These are phyloP conservation scores for Hipposideros armiger DNA, from an alignment of 2,113 vertebrate genomes.

Conservation along the genomic window DNA sequence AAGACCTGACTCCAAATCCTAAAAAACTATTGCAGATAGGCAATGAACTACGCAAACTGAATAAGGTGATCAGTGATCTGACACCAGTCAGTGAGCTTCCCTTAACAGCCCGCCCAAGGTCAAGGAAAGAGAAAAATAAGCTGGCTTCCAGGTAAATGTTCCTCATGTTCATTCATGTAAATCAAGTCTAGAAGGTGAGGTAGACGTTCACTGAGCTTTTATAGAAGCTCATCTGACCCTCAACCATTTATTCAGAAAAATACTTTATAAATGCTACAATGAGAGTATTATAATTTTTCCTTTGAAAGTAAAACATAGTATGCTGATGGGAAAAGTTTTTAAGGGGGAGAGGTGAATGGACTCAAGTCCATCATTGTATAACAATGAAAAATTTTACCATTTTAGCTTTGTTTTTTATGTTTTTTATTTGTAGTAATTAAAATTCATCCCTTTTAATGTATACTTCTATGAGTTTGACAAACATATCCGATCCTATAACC, in stretches of 20 bases:
- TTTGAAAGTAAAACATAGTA: constrained; percentile 51
- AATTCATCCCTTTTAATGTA: constrained; percentile 17
- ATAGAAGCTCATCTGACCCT: neutral
- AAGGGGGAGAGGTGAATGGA: neutral
- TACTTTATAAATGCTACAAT: constrained; percentile 26
- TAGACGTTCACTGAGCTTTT: constrained; percentile 8
- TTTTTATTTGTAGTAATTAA: constrained; percentile 44
- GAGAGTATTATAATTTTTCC: constrained; percentile 41
- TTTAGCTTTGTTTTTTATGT: constrained; percentile 29
- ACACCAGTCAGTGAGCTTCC: constrained; percentile 98
- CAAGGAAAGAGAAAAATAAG: constrained; percentile 99
- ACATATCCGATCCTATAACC: neutral
- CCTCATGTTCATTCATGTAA: neutral
- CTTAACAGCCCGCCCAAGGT: constrained; percentile 95
- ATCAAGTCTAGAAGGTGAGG: neutral
- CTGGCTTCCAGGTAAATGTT: constrained; percentile 95
- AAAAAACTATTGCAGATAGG: constrained; percentile 98
- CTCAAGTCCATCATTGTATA: neutral
- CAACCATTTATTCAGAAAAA: constrained; percentile 47
- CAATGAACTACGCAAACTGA: constrained; percentile 96
- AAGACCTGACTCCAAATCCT: constrained; percentile 98
- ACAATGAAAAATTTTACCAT: neutral
- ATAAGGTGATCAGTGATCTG: constrained; percentile 99
- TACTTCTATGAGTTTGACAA: neutral
- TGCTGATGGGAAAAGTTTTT: constrained; percentile 42